A percentile compares a stretch with the other conserved stretches of the same genome.
Evolutionary conservation across 2,888 invertebrate species (phyloP).

Genomic region (Gryllus longicercus): DNA sequence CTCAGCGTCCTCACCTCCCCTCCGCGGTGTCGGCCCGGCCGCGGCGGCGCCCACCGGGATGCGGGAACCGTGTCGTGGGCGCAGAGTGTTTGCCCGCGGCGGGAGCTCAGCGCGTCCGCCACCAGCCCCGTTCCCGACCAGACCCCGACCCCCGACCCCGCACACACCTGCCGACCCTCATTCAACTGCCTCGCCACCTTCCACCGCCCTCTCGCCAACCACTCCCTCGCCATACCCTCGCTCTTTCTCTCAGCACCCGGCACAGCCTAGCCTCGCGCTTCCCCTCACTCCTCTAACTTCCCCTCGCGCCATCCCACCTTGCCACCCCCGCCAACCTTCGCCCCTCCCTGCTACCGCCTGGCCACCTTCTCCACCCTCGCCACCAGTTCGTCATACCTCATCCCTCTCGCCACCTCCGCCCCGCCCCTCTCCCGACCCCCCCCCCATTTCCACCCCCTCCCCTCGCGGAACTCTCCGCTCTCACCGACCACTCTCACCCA

Average conservation of each 20-base stretch:
- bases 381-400: no score
- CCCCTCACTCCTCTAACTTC: no score
- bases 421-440: no score
- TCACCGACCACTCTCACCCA: no score
- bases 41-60: background rate
- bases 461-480: no score
- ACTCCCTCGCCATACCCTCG: background rate
- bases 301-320: no score
- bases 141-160: background rate
- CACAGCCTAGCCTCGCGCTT: no score
- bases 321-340: no score
- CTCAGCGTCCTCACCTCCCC: no score
- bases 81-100: background rate
- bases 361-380: fast-evolving
- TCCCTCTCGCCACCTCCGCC: no score
- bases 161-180: background rate
- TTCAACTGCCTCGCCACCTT: background rate
- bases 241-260: no score
- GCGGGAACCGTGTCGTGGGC: constrained; percentile 17
- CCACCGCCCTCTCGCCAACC: background rate
- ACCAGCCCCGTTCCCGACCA: background rate
- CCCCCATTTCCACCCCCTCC: no score
- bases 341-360: fast-evolving
- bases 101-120: background rate
- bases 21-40: background rate